phyloP scores from a whole-genome alignment of 1,140 invertebrate genomes.

The Agraylea sexmaculata region DNA sequence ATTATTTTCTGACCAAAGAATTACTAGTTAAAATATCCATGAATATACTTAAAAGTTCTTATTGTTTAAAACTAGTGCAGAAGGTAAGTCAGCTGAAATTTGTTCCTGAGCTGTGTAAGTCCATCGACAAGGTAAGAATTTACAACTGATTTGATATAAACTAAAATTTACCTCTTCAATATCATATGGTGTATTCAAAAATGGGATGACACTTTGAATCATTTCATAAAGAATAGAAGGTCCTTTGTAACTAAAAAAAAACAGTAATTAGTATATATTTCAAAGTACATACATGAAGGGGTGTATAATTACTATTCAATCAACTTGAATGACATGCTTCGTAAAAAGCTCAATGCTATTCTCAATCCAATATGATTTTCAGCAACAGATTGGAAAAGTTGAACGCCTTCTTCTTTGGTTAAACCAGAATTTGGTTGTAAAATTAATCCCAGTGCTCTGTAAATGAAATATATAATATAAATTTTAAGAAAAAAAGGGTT shows the following conservation, averaged over 20 bases:
- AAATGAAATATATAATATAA: neutral
- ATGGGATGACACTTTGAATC: slow-evolving; percentile 4
- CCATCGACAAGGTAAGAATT: no score
- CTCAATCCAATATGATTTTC: slow-evolving; percentile 7
- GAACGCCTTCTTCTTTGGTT: slow-evolving; percentile 8
- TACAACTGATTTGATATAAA: no score
- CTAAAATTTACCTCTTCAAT: slow-evolving; percentile 10
- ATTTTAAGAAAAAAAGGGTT: no score
- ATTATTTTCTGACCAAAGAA: no score
- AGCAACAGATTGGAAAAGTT: slow-evolving; percentile 7
- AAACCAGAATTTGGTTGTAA: neutral
- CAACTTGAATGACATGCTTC: slow-evolving; percentile 2
- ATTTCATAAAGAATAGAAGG: slow-evolving; percentile 6
- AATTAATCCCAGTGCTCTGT: slow-evolving; percentile 7
- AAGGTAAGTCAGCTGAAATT: no score
- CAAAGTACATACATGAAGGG: neutral
- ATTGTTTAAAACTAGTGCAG: no score
- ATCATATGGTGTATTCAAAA: slow-evolving; percentile 8
- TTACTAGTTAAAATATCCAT: no score
- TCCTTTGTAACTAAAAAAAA: slow-evolving; percentile 7
- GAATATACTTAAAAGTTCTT: no score
- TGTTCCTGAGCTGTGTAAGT: no score
- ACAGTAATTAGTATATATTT: neutral
- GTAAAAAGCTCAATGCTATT: slow-evolving; percentile 9
- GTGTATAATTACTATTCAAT: slow-evolving; percentile 7